These are phyloP conservation scores for Brachyhypopomus occidentalis DNA, from an alignment of 2,113 vertebrate genomes.

Conservation along the genomic window DNA sequence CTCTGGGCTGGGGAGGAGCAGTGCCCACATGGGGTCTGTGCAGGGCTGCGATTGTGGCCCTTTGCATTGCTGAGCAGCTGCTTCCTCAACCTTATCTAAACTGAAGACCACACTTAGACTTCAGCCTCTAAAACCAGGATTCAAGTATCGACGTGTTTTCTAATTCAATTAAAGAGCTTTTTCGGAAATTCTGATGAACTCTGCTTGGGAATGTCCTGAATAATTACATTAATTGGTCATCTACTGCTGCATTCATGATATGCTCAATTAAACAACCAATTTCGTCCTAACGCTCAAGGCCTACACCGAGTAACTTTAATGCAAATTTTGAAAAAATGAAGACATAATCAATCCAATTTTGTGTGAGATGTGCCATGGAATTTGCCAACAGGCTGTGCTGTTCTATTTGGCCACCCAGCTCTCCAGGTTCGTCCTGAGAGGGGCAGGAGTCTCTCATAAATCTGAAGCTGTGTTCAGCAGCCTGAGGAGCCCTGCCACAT, in stretches of 20 bases:
- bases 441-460: conserved; percentile 60
- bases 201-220: conserved; percentile 29
- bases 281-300: background rate
- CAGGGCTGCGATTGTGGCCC: conserved; percentile 61
- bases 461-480: conserved; percentile 60
- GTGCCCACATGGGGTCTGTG: conserved; percentile 45
- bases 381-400: conserved; percentile 27
- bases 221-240: conserved; percentile 41
- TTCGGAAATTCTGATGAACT: conserved; percentile 30
- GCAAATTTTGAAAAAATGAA: conserved; percentile 25
- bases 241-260: conserved; percentile 24
- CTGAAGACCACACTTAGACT: conserved; percentile 9
- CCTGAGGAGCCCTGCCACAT: conserved; percentile 65
- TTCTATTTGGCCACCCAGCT: conserved; percentile 64
- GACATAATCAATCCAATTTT: background rate
- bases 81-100: conserved; percentile 51
- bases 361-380: conserved; percentile 57
- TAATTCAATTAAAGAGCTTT: conserved; percentile 37
- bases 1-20: conserved; percentile 18
- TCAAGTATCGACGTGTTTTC: conserved; percentile 35
- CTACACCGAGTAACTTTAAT: background rate
- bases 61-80: conserved; percentile 65
- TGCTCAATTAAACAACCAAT: conserved; percentile 35
- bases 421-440: conserved; percentile 48
- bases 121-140: conserved; percentile 33